phyloP scores from a whole-genome alignment of 2,797 vertebrate species.

The Gadopsis bispinosus region DNA sequence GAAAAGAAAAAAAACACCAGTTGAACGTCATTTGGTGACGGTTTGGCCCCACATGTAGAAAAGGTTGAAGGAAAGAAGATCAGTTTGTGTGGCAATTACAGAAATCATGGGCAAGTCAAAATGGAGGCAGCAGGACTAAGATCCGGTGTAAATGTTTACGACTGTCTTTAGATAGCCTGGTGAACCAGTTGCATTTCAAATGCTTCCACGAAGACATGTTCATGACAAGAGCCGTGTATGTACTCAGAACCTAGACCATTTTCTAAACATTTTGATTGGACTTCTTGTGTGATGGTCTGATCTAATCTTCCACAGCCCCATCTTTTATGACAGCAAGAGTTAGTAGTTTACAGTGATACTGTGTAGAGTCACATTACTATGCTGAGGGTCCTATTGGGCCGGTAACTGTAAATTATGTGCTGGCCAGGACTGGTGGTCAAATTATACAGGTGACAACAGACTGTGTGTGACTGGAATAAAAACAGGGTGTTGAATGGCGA shows the following conservation, averaged over 20 bases:
- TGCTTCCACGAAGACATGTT: slow-evolving; percentile 22
- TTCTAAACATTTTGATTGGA: slow-evolving; percentile 40
- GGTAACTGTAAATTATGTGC: slow-evolving; percentile 24
- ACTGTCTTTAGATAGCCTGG: slow-evolving; percentile 20
- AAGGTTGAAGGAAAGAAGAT: background rate
- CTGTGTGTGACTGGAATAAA: slow-evolving; percentile 9
- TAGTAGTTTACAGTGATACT: slow-evolving; percentile 49
- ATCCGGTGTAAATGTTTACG: slow-evolving; percentile 21
- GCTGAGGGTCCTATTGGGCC: slow-evolving; percentile 23
- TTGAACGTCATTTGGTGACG: slow-evolving; percentile 9
- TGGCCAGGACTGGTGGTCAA: slow-evolving; percentile 9
- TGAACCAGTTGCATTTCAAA: slow-evolving; percentile 24
- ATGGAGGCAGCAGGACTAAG: slow-evolving; percentile 15
- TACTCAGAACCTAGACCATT: slow-evolving; percentile 15
- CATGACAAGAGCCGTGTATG: background rate
- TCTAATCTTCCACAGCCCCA: slow-evolving; percentile 15
- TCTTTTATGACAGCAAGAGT: slow-evolving; percentile 48
- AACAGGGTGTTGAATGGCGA: background rate
- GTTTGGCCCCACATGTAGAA: background rate
- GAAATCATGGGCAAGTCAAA: slow-evolving; percentile 7
- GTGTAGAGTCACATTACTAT: slow-evolving; percentile 31
- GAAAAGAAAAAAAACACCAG: slow-evolving; percentile 16
- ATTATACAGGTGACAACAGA: slow-evolving; percentile 30
- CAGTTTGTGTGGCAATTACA: slow-evolving; percentile 13
- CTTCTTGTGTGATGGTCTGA: slow-evolving; percentile 2